These are phyloP conservation scores for Loriculus beryllinus DNA, from an alignment of 2,797 vertebrate species.

Conservation along the genomic window DNA sequence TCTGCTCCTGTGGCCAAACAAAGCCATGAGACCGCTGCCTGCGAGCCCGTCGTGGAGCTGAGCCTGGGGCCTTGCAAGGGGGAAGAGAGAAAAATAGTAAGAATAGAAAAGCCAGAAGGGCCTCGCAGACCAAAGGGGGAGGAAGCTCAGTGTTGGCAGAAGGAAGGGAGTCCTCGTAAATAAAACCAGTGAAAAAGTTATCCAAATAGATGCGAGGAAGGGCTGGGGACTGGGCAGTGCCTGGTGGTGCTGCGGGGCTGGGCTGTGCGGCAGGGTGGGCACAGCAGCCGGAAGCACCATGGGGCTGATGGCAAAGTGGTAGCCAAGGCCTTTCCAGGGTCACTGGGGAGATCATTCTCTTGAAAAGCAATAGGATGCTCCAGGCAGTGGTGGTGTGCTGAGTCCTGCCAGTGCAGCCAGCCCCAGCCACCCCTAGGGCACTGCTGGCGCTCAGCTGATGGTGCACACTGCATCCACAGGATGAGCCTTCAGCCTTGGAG, in stretches of 20 bases:
- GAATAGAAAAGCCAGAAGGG: background rate
- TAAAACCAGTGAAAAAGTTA: constrained; percentile 58
- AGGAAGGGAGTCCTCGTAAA: constrained; percentile 46
- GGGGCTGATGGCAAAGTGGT: background rate
- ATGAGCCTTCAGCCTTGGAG: background rate
- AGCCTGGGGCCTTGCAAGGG: constrained; percentile 20
- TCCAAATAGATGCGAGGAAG: constrained; percentile 52
- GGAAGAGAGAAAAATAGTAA: background rate
- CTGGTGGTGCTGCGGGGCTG: background rate
- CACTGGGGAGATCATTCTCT: background rate
- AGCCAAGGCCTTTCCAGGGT: background rate
- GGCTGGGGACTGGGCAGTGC: background rate
- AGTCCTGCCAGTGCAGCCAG: background rate
- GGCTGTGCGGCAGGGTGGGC: background rate
- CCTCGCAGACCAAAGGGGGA: constrained; percentile 30
- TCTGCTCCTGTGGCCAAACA: constrained; percentile 48
- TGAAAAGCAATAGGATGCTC: background rate
- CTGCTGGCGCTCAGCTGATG: fast-evolving
- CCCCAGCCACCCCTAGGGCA: background rate
- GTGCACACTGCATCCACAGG: background rate
- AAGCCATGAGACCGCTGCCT: constrained; percentile 20
- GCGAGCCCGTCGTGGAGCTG: background rate
- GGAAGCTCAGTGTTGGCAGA: constrained; percentile 35
- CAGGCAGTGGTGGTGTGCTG: background rate
- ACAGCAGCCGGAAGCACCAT: fast-evolving